Conservation (phyloP, 1,140 invertebrate species). For the Ceratina calcarata region DNA sequence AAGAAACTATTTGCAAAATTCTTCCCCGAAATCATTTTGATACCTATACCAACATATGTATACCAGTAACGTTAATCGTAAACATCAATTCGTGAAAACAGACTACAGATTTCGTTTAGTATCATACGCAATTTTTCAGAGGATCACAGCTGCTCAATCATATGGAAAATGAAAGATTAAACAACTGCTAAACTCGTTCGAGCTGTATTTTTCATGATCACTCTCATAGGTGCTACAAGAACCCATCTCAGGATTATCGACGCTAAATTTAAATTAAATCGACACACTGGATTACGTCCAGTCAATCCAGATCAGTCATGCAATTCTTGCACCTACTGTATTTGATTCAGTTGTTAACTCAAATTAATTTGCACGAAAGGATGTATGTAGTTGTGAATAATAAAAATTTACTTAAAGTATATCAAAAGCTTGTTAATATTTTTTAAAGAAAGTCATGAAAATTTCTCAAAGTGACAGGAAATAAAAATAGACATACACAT, state of each 20-base stretch:
- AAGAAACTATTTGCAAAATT: neutral
- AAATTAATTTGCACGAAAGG: too few species aligned
- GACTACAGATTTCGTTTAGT: conserved; percentile 5
- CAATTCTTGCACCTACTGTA: conserved; percentile 13
- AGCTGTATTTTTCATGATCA: conserved; percentile 17
- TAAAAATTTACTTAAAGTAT: too few species aligned
- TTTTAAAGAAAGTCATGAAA: too few species aligned
- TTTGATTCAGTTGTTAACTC: neutral
- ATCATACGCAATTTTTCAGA: neutral
- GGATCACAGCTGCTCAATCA: neutral
- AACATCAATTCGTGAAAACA: neutral
- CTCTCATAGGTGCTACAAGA: neutral
- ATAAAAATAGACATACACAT: too few species aligned
- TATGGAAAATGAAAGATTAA: neutral
- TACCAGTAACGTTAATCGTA: neutral
- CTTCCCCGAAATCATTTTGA: neutral
- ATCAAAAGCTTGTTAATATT: too few species aligned
- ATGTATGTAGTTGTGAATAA: too few species aligned
- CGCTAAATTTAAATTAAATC: conserved; percentile 53
- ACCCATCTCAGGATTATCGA: neutral
- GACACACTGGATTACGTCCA: conserved; percentile 53
- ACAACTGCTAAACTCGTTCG: neutral
- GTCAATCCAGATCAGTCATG: conserved; percentile 38
- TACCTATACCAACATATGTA: neutral
- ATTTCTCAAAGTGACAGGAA: too few species aligned